Conservation (phyloP, 2,113 vertebrate species). For the Lophius piscatorius region DNA sequence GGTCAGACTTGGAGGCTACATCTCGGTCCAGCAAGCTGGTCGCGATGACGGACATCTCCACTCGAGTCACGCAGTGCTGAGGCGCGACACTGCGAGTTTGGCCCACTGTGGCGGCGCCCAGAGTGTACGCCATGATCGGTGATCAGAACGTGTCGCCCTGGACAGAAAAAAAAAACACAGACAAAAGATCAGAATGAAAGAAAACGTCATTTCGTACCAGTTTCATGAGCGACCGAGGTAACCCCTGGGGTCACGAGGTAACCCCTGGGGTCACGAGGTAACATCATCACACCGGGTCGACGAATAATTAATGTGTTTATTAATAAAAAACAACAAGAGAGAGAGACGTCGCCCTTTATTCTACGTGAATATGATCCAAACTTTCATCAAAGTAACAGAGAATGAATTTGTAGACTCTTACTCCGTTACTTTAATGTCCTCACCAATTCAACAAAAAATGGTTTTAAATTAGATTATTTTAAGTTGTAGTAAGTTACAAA, state of each 20-base stretch:
- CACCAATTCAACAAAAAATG: no score
- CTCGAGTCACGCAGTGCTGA: conserved; percentile 91
- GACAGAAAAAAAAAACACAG: not conserved
- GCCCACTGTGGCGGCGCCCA: conserved; percentile 50
- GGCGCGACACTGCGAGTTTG: conserved; percentile 75
- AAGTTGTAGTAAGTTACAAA: no score
- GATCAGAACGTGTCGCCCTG: conserved; percentile 20
- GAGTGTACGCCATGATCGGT: conserved; percentile 87
- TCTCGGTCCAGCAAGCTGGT: conserved; percentile 93
- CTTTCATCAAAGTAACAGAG: not conserved
- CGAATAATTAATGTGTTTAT: not conserved
- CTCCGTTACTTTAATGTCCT: no score
- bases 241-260: not conserved
- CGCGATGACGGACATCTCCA: conserved; percentile 91
- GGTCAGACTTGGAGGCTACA: conserved; percentile 97
- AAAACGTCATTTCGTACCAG: not conserved
- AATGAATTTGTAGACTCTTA: no score
- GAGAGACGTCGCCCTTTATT: no score
- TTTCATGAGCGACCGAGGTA: no score
- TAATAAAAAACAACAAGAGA: no score
- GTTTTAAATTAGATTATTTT: no score
- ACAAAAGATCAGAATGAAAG: not conserved
- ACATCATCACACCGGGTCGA: no score
- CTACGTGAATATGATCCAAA: not conserved
- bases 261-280: not conserved